Evolutionary conservation across 2,888 invertebrate species (phyloP).

Genomic region (Acanthoscelides obtectus): DNA sequence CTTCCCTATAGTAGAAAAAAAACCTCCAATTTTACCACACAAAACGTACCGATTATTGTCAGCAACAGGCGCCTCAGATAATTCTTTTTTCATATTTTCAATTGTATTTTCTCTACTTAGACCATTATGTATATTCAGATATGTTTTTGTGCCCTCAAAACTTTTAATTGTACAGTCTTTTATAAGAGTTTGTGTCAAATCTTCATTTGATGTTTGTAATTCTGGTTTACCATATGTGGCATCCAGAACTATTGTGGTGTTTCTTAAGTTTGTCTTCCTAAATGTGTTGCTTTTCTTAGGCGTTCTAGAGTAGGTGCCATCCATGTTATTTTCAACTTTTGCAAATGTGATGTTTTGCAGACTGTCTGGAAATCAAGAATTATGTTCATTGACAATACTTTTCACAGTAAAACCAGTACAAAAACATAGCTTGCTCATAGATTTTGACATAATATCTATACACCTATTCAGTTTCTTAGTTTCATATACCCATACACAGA

Average conservation of each 20-base stretch:
- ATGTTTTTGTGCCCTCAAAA: conserved; percentile 9
- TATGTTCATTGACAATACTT: too few species aligned
- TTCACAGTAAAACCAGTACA: too few species aligned
- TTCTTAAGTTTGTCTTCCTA: conserved; percentile 26
- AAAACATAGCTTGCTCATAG: too few species aligned
- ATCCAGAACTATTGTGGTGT: conserved; percentile 20
- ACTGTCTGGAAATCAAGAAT: not conserved
- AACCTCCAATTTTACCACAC: too few species aligned
- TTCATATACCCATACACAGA: too few species aligned
- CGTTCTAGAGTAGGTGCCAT: conserved; percentile 23
- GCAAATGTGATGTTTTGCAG: not conserved
- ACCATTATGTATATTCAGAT: not conserved
- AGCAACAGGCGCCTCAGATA: conserved; percentile 16
- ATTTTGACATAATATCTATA: too few species aligned
- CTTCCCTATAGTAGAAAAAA: too few species aligned
- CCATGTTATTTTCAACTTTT: conserved; percentile 4
- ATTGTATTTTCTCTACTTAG: conserved; percentile 10
- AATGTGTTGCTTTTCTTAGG: conserved; percentile 28
- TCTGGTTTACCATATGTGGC: conserved; percentile 22
- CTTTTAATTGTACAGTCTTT: conserved; percentile 12
- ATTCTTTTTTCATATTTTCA: conserved; percentile 25
- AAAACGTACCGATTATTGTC: conserved; percentile 17
- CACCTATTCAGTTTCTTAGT: too few species aligned
- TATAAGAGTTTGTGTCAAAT: conserved; percentile 16
- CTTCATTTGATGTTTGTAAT: conserved; percentile 13